phyloP scores from a whole-genome alignment of 2,797 vertebrate genomes.

The Acrocephalus scirpaceus region DNA sequence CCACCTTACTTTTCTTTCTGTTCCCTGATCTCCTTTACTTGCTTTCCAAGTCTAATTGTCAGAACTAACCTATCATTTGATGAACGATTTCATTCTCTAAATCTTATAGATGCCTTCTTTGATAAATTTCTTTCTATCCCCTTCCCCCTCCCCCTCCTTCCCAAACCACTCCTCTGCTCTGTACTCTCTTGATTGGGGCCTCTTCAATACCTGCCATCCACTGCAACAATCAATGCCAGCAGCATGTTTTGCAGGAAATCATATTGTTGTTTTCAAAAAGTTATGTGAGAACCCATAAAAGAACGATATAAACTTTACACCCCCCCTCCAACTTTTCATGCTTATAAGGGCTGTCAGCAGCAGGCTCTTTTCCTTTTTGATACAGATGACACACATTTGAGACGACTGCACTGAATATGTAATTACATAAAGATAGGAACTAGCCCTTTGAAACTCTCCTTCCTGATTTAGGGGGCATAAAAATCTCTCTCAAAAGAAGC shows the following conservation, averaged over 20 bases:
- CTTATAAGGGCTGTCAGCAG: background rate
- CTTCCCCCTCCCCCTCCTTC: fast-evolving
- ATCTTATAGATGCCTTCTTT: background rate
- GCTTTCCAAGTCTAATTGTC: background rate
- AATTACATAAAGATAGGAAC: constrained; percentile 17
- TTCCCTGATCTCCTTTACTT: background rate
- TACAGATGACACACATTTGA: background rate
- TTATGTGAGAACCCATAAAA: background rate
- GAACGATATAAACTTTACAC: background rate
- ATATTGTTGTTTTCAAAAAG: background rate
- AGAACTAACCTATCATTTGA: background rate
- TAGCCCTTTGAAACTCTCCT: constrained; percentile 5
- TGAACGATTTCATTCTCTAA: background rate
- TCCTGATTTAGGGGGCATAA: background rate
- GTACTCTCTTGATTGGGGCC: background rate
- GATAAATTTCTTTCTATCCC: background rate
- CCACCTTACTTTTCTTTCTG: background rate
- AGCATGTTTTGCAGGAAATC: background rate
- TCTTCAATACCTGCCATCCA: background rate
- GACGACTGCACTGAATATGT: background rate
- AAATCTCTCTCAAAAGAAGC: background rate
- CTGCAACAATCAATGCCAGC: background rate
- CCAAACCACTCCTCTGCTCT: background rate
- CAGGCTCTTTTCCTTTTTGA: background rate
- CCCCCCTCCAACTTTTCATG: background rate